Evolutionary conservation across 2,888 invertebrate genomes (phyloP).

Genomic region (Pilophorus perplexus): DNA sequence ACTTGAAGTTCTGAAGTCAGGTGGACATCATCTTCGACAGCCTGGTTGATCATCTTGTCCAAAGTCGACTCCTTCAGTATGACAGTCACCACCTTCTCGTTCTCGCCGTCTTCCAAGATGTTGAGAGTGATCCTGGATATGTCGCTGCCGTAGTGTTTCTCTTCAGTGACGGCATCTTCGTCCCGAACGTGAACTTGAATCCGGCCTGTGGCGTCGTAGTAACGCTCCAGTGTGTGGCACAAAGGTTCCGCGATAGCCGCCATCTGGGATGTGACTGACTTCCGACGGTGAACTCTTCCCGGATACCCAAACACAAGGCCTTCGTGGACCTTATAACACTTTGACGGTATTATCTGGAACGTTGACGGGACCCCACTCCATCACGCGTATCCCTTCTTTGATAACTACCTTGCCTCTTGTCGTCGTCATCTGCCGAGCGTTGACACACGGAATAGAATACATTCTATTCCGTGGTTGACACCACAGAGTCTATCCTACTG

Average conservation of each 20-base stretch:
- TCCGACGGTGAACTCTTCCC: neutral
- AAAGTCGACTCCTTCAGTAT: constrained; percentile 22
- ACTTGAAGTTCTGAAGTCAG: constrained; percentile 29
- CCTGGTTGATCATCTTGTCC: constrained; percentile 29
- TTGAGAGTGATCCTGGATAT: constrained; percentile 20
- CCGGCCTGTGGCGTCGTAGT: constrained; percentile 16
- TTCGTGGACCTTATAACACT: too few relatives aligned
- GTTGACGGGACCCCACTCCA: too few relatives aligned
- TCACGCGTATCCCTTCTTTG: too few relatives aligned
- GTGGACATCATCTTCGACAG: constrained; percentile 22
- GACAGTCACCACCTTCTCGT: constrained; percentile 11
- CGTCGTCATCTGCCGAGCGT: too few relatives aligned
- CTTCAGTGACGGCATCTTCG: constrained; percentile 20
- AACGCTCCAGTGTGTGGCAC: constrained; percentile 3
- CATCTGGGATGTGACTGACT: too few relatives aligned
- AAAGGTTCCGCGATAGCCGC: neutral
- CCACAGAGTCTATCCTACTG: too few relatives aligned
- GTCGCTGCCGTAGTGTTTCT: constrained; percentile 34
- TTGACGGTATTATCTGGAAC: too few relatives aligned
- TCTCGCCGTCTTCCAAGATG: neutral
- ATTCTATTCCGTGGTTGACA: too few relatives aligned
- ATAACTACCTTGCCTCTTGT: too few relatives aligned
- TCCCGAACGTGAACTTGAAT: neutral
- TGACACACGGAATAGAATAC: too few relatives aligned
- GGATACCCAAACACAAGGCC: too few relatives aligned